Percentiles rank a stretch among this genome's conserved stretches.
These are phyloP conservation scores for Steinernema scapterisci DNA, from an alignment of 2,888 invertebrate genomes.

Conservation along the genomic window DNA sequence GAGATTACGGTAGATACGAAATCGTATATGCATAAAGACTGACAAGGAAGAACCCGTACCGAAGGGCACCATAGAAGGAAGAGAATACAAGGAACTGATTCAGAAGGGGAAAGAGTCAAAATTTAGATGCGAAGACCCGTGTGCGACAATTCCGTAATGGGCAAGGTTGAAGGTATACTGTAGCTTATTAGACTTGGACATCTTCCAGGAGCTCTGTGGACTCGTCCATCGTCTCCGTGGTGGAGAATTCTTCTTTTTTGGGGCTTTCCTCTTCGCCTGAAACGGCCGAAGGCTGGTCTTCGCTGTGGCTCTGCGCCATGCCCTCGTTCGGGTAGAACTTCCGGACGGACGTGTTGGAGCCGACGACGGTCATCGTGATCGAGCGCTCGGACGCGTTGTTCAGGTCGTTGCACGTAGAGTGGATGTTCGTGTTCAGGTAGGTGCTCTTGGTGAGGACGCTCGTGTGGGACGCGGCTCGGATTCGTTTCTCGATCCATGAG, in stretches of 20 bases:
- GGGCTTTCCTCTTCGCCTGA: constrained; percentile 40
- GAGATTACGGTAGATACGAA: constrained; percentile 4
- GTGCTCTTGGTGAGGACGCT: constrained; percentile 34
- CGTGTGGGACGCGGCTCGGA: constrained; percentile 35
- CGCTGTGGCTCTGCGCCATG: constrained; percentile 38
- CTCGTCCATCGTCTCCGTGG: constrained; percentile 44
- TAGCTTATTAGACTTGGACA: constrained; percentile 6
- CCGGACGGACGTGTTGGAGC: constrained; percentile 15
- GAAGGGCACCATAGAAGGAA: background rate
- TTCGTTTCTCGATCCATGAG: constrained; percentile 40
- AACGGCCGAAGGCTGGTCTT: constrained; percentile 41
- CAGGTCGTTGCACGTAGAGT: constrained; percentile 17
- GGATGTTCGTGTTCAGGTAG: constrained; percentile 25
- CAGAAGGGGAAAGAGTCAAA: background rate
- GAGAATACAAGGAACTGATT: background rate
- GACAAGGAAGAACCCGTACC: constrained; percentile 23
- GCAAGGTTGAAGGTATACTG: constrained; percentile 11
- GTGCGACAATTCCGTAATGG: constrained; percentile 2
- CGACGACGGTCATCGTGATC: constrained; percentile 40
- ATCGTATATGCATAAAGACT: background rate
- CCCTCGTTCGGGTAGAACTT: constrained; percentile 40
- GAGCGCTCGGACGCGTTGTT: constrained; percentile 41
- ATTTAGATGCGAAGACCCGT: background rate
- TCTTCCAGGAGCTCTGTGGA: constrained; percentile 42
- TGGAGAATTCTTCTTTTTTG: constrained; percentile 39